These are phyloP conservation scores for Hypsibius dujardini DNA, from an alignment of 1,140 invertebrate species.

Conservation along the genomic window DNA sequence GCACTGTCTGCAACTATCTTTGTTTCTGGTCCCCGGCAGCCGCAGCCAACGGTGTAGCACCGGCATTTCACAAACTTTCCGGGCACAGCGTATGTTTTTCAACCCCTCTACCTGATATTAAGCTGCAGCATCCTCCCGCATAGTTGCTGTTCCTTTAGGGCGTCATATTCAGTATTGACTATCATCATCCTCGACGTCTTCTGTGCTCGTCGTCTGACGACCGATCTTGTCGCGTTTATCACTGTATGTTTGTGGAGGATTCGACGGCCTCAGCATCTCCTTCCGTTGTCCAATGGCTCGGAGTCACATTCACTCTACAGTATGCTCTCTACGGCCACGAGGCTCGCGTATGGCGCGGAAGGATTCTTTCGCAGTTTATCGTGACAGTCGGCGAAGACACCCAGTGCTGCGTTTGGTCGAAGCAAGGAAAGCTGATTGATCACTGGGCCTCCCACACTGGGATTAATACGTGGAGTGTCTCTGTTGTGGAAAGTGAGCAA, in stretches of 20 bases:
- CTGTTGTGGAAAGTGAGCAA: background rate
- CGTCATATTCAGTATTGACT: background rate
- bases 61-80: no score
- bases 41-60: no score
- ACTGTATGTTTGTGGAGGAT: background rate
- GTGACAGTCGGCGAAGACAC: background rate
- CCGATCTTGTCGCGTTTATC: background rate
- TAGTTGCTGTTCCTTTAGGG: background rate
- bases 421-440: background rate
- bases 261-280: no score
- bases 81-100: no score
- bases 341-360: constrained; percentile 3
- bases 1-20: no score
- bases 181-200: background rate
- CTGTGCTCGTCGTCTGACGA: background rate
- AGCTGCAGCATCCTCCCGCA: no score
- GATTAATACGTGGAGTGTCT: background rate
- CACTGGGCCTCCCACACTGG: background rate
- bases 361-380: background rate
- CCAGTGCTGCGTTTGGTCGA: background rate
- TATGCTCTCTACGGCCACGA: background rate
- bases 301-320: background rate
- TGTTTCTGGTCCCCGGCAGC: no score
- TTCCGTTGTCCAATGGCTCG: no score
- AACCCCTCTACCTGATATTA: no score